Evolutionary conservation across 2,113 vertebrate species (phyloP).

Genomic region (Hylia prasina): DNA sequence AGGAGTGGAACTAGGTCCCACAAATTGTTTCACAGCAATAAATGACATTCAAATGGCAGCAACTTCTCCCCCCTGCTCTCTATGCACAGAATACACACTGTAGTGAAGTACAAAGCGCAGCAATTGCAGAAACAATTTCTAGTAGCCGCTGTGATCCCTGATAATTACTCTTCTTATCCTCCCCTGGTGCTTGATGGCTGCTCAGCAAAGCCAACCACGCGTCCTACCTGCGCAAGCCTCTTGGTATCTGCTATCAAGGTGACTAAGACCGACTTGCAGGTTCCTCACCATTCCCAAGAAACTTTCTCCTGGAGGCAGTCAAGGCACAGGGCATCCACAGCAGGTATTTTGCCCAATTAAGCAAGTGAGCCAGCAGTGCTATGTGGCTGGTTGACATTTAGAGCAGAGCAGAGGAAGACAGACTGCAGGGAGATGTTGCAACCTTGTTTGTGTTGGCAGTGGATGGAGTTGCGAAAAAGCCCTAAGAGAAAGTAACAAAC

Average conservation of each 20-base stretch:
- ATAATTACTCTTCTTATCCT: neutral
- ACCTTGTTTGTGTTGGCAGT: slow-evolving; percentile 36
- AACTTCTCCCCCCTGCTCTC: neutral
- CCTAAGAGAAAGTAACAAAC: slow-evolving; percentile 60
- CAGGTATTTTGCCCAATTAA: neutral
- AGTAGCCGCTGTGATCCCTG: neutral
- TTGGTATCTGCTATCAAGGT: neutral
- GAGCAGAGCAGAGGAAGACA: neutral
- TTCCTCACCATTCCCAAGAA: neutral
- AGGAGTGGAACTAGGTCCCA: neutral
- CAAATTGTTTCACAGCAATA: neutral
- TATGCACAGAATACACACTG: fast-evolving
- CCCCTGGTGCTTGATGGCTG: neutral
- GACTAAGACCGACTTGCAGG: neutral
- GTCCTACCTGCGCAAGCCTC: neutral
- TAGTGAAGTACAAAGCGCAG: neutral
- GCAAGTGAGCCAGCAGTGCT: neutral
- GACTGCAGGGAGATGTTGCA: slow-evolving; percentile 17
- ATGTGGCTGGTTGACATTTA: neutral
- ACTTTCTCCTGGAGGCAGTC: slow-evolving; percentile 8
- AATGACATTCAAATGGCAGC: neutral
- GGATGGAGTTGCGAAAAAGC: slow-evolving; percentile 41
- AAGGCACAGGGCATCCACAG: neutral
- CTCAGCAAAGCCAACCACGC: neutral
- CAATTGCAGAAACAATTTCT: neutral